These are phyloP conservation scores for Malurus elegans DNA, from an alignment of 2,113 vertebrate genomes.

Conservation along the genomic window DNA sequence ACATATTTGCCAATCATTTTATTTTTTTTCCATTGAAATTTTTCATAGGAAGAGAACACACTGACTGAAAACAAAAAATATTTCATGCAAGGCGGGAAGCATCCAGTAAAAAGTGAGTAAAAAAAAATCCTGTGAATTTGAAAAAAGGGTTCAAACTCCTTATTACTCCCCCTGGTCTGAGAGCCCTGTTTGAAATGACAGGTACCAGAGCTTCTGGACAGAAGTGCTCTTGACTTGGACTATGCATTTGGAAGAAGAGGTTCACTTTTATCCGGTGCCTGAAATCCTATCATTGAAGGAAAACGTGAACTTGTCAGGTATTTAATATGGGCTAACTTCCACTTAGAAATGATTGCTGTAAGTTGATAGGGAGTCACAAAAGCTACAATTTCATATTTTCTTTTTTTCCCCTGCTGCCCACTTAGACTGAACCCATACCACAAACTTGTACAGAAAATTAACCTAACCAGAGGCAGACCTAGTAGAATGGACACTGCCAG, in stretches of 20 bases:
- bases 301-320: not conserved
- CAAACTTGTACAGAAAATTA: not conserved
- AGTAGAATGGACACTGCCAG: not conserved
- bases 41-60: not conserved
- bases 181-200: not conserved
- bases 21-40: not conserved
- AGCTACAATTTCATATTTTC: not conserved
- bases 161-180: not conserved
- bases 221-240: not conserved
- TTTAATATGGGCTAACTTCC: not conserved
- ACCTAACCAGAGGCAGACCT: not conserved
- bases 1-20: not conserved
- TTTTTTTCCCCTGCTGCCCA: not conserved
- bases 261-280: not conserved
- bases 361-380: not conserved
- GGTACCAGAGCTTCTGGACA: not conserved
- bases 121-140: rapidly evolving
- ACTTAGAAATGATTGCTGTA: rapidly evolving
- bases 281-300: not conserved
- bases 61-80: not conserved
- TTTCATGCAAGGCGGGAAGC: not conserved
- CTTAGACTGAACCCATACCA: not conserved
- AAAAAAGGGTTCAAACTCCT: not conserved
- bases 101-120: not conserved
- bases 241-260: not conserved